Evolutionary conservation across 2,888 invertebrate genomes (phyloP).

Genomic region (Subacronicta megacephala): DNA sequence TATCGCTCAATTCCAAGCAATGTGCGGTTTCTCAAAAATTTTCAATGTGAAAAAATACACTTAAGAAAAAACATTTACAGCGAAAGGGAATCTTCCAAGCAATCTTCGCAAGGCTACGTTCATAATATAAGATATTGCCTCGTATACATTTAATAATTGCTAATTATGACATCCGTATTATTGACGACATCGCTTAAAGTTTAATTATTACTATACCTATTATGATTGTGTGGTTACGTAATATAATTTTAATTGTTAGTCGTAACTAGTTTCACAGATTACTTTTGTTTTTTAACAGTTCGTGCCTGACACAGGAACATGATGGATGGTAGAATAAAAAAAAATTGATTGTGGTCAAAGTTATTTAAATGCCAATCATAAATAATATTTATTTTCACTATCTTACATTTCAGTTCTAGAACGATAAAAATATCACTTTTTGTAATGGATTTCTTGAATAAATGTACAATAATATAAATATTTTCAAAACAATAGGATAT

Average conservation of each 20-base stretch:
- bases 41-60: too few relatives aligned
- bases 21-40: too few relatives aligned
- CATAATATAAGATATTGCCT: too few relatives aligned
- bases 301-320: neutral
- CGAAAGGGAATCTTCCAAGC: too few relatives aligned
- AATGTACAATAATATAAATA: neutral
- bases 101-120: too few relatives aligned
- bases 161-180: too few relatives aligned
- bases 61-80: too few relatives aligned
- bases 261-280: neutral
- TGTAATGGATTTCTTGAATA: neutral
- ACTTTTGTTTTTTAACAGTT: neutral
- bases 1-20: too few relatives aligned
- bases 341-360: neutral
- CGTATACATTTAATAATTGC: too few relatives aligned
- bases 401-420: too few relatives aligned
- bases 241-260: neutral
- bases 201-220: neutral
- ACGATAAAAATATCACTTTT: neutral
- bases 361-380: neutral
- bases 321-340: neutral
- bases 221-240: neutral
- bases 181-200: too few relatives aligned
- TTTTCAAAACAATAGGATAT: slow-evolving; percentile 14
- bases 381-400: too few relatives aligned